Conservation (phyloP, 2,797 vertebrate species). For the Ara ararauna region DNA sequence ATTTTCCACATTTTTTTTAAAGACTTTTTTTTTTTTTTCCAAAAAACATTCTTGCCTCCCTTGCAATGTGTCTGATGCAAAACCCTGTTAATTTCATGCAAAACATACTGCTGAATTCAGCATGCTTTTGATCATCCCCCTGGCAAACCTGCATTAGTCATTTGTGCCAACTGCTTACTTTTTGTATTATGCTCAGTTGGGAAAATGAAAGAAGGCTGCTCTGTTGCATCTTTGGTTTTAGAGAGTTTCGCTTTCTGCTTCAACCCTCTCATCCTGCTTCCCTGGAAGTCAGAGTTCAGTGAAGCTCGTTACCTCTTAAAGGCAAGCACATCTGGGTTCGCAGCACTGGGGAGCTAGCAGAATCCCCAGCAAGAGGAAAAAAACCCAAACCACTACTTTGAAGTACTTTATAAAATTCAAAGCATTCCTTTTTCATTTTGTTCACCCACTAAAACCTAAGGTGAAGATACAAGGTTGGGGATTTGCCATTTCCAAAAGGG, state of each 20-base stretch:
- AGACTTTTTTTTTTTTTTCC: constrained; percentile 46
- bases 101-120: constrained; percentile 16
- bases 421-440: neutral
- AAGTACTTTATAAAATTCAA: neutral
- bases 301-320: neutral
- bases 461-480: neutral
- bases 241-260: constrained; percentile 66
- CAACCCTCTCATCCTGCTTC: constrained; percentile 34
- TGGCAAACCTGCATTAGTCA: constrained; percentile 46
- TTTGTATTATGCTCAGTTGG: constrained; percentile 32
- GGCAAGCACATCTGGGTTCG: neutral
- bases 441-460: neutral
- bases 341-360: neutral
- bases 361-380: neutral
- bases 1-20: constrained; percentile 78
- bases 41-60: constrained; percentile 14
- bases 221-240: constrained; percentile 20
- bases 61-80: neutral
- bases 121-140: constrained; percentile 18
- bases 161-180: constrained; percentile 52
- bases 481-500: neutral
- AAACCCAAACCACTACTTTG: neutral
- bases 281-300: constrained; percentile 10
- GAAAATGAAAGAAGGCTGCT: constrained; percentile 53
- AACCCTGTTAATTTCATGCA: neutral